Percentiles rank a stretch among this genome's conserved stretches.
Evolutionary conservation across 2,797 vertebrate species (phyloP).

Genomic region (Tarsius wallacei): DNA sequence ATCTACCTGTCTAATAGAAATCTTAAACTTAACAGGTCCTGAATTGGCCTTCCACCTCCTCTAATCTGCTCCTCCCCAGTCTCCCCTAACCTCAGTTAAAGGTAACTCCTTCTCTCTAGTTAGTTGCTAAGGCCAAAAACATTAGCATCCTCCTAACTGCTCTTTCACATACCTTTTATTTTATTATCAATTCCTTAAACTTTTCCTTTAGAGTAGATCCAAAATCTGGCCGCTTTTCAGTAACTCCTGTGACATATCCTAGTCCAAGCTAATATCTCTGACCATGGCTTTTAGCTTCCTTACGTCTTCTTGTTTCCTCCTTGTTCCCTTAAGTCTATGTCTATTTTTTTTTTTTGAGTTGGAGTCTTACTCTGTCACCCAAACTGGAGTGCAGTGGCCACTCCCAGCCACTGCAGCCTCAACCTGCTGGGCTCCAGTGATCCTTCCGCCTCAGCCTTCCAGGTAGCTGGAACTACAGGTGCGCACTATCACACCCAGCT

Average conservation of each 20-base stretch:
- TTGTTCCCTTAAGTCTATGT: background rate
- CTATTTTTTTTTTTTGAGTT: too few species aligned
- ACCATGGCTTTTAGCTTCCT: background rate
- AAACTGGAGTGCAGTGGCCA: too few species aligned
- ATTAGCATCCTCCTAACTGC: background rate
- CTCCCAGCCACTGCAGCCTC: too few species aligned
- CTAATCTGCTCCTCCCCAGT: background rate
- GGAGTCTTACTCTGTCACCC: too few species aligned
- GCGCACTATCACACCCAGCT: too few species aligned
- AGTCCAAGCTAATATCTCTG: background rate
- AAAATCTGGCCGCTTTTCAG: background rate
- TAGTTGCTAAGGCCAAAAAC: background rate
- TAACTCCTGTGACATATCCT: background rate
- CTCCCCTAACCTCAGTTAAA: background rate
- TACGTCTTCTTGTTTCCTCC: background rate
- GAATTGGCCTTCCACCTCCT: background rate
- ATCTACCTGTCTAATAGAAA: background rate
- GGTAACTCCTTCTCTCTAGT: background rate
- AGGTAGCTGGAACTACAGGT: too few species aligned
- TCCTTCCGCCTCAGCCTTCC: too few species aligned
- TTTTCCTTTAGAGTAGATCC: constrained; percentile 1
- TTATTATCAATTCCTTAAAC: background rate
- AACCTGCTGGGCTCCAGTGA: too few species aligned
- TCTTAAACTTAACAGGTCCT: background rate
- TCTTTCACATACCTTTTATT: background rate